Conservation (phyloP, 2,113 vertebrate species). For the Dicerorhinus sumatrensis region DNA sequence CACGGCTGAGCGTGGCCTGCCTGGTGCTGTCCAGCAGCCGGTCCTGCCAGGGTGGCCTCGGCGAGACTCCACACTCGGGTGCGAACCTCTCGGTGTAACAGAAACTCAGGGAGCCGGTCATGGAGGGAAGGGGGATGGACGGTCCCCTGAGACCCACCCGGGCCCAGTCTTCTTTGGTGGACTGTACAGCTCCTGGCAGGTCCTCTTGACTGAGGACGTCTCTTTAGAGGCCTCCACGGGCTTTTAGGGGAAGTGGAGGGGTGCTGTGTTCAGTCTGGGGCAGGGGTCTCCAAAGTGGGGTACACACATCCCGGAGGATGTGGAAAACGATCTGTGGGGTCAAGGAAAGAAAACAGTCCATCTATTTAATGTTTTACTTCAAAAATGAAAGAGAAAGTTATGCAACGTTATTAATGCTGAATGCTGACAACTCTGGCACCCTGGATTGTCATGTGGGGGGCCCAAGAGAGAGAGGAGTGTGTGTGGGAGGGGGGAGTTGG, state of each 20-base stretch:
- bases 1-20: accelerated
- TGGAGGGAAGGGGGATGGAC: background rate
- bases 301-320: background rate
- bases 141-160: background rate
- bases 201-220: accelerated
- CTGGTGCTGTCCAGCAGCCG: background rate
- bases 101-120: background rate
- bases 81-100: background rate
- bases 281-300: background rate
- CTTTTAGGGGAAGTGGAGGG: background rate
- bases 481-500: background rate
- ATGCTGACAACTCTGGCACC: background rate
- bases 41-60: background rate
- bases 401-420: accelerated
- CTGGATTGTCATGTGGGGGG: accelerated
- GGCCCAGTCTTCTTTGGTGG: accelerated
- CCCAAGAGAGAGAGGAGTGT: accelerated
- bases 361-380: background rate
- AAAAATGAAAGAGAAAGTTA: background rate
- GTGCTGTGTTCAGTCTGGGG: background rate
- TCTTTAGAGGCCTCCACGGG: background rate
- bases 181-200: background rate
- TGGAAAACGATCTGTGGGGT: background rate
- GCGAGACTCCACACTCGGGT: background rate
- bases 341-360: background rate